phyloP scores from a whole-genome alignment of 2,888 invertebrate genomes.

The Drosophila aldrichi region DNA sequence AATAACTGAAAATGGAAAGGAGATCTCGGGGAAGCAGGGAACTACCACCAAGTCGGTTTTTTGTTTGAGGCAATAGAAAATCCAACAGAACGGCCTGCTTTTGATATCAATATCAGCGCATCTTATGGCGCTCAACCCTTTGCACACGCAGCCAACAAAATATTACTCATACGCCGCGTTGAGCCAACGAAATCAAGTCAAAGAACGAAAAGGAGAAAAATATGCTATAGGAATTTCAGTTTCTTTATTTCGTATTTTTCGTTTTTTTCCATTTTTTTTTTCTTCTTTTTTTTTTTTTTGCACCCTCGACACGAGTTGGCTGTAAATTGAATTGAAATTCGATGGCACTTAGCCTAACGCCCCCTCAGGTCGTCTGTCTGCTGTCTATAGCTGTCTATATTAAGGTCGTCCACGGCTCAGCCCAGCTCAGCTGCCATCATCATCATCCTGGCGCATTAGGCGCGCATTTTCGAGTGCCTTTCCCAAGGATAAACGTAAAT shows the following conservation, averaged over 20 bases:
- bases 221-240: conserved; percentile 63
- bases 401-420: conserved; percentile 62
- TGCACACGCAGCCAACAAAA: conserved; percentile 41
- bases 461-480: conserved; percentile 79
- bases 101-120: conserved; percentile 71
- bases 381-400: conserved; percentile 65
- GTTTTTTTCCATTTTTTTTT: not conserved
- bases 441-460: conserved; percentile 69
- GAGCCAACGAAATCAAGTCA: conserved; percentile 62
- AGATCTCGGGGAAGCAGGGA: not conserved
- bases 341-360: conserved; percentile 72
- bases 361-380: conserved; percentile 26
- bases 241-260: conserved; percentile 10
- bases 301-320: conserved; percentile 64
- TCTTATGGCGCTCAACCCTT: conserved; percentile 63
- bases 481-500: conserved; percentile 80
- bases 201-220: conserved; percentile 35
- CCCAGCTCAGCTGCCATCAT: conserved; percentile 44
- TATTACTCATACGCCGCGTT: conserved; percentile 72
- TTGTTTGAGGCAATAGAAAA: conserved; percentile 44
- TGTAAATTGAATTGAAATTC: conserved; percentile 80
- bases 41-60: conserved; percentile 31
- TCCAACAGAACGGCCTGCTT: conserved; percentile 51
- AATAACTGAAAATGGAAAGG: not conserved
- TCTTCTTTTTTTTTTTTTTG: conserved; percentile 48